phyloP scores from a whole-genome alignment of 2,113 vertebrate genomes.

The Sylvia atricapilla region DNA sequence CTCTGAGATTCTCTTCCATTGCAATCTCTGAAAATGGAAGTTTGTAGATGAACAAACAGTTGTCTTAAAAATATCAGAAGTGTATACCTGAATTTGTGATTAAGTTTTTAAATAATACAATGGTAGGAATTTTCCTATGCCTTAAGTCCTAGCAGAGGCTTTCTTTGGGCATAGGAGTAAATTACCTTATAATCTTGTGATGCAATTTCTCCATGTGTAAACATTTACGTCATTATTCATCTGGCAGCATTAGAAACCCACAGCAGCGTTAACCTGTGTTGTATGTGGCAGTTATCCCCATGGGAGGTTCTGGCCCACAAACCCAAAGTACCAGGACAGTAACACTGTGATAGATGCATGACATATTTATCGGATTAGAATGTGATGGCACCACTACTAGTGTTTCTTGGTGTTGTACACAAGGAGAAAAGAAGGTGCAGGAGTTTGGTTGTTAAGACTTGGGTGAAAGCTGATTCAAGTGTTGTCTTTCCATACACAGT shows the following conservation, averaged over 20 bases:
- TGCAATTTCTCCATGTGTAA: background rate
- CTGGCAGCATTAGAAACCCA: background rate
- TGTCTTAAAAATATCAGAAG: background rate
- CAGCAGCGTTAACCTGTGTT: background rate
- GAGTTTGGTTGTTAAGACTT: background rate
- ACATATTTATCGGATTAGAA: background rate
- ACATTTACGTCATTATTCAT: background rate
- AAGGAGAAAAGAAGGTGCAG: background rate
- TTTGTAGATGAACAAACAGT: background rate
- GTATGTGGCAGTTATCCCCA: background rate
- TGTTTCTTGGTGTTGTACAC: background rate
- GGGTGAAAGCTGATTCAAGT: background rate
- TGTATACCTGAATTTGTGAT: background rate
- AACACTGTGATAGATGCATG: background rate
- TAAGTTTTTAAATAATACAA: background rate
- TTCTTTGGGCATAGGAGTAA: background rate
- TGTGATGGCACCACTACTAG: background rate
- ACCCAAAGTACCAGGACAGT: background rate
- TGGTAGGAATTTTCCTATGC: background rate
- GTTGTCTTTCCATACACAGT: background rate
- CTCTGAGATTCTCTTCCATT: background rate
- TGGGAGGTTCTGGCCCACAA: accelerated
- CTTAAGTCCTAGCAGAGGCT: background rate
- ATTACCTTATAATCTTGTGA: background rate
- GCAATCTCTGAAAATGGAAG: background rate